Evolutionary conservation across 2,888 invertebrate species (phyloP).

Genomic region (Desoria tigrina): DNA sequence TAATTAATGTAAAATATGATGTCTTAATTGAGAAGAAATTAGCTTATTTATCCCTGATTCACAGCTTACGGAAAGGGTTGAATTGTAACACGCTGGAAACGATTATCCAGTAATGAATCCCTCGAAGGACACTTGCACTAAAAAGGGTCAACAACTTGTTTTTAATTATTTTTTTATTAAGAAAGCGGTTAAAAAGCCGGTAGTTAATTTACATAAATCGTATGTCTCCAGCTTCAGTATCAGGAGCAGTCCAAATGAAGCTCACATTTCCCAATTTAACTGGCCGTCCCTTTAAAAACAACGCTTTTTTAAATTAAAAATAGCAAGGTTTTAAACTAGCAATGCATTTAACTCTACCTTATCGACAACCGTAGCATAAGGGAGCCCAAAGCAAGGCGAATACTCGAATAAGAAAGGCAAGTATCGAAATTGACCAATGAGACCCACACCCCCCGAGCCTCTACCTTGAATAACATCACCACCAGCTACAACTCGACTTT

Average conservation of each 20-base stretch:
- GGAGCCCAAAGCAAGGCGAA: slow-evolving; percentile 47
- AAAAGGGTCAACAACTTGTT: slow-evolving; percentile 4
- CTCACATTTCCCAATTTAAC: slow-evolving; percentile 43
- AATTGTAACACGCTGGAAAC: slow-evolving; percentile 47
- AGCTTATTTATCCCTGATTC: background rate
- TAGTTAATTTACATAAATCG: slow-evolving; percentile 44
- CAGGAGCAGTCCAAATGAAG: slow-evolving; percentile 50
- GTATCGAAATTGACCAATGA: slow-evolving; percentile 48
- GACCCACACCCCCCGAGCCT: slow-evolving; percentile 47
- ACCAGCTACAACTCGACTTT: slow-evolving; percentile 41
- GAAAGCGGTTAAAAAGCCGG: background rate
- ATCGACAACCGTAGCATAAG: slow-evolving; percentile 47
- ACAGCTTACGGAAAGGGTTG: slow-evolving; percentile 52
- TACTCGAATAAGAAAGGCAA: slow-evolving; percentile 39
- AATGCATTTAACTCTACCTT: too few relatives aligned
- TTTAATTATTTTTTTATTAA: too few relatives aligned
- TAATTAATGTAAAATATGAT: background rate
- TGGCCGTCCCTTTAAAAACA: slow-evolving; percentile 30
- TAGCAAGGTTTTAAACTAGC: slow-evolving; percentile 20
- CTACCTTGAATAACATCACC: slow-evolving; percentile 36
- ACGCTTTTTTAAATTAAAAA: too few relatives aligned
- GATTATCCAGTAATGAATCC: slow-evolving; percentile 49
- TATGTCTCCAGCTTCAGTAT: slow-evolving; percentile 46
- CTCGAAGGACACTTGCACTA: slow-evolving; percentile 50
- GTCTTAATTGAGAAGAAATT: too few relatives aligned